Conservation (phyloP, 2,113 vertebrate genomes). For the Agapornis roseicollis region DNA sequence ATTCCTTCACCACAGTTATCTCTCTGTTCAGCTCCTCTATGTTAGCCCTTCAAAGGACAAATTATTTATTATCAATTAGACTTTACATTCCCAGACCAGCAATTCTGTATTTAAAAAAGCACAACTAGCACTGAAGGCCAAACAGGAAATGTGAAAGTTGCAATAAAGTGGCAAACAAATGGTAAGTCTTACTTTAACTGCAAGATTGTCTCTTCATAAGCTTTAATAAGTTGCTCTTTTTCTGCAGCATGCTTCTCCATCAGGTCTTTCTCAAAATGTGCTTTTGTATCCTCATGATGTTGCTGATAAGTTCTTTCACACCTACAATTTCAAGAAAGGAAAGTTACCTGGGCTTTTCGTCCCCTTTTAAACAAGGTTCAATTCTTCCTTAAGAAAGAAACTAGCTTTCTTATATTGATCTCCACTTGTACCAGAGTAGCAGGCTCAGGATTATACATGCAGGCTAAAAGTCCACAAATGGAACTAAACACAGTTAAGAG, state of each 20-base stretch:
- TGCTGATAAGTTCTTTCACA: conserved; percentile 88
- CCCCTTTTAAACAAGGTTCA: background rate
- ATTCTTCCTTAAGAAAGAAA: background rate
- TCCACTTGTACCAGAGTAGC: background rate
- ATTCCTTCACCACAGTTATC: conserved; percentile 85
- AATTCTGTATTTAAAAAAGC: background rate
- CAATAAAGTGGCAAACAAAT: background rate
- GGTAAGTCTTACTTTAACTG: conserved; percentile 79
- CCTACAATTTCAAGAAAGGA: conserved; percentile 60
- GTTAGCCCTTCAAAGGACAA: conserved; percentile 72
- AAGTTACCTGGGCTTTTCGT: accelerated
- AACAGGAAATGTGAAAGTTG: background rate
- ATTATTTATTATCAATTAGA: background rate
- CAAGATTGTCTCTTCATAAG: conserved; percentile 76
- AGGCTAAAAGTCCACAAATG: background rate
- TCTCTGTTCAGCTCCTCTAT: conserved; percentile 83
- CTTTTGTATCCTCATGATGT: conserved; percentile 89
- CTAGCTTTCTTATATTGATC: background rate
- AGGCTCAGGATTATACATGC: background rate
- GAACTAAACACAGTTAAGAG: background rate
- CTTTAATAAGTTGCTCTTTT: conserved; percentile 74
- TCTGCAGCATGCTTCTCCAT: conserved; percentile 74
- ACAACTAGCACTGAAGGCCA: background rate
- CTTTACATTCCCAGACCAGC: background rate
- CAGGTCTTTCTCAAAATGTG: conserved; percentile 80